Conservation (phyloP, 2,113 vertebrate species). For the Ariopsis seemanni region DNA sequence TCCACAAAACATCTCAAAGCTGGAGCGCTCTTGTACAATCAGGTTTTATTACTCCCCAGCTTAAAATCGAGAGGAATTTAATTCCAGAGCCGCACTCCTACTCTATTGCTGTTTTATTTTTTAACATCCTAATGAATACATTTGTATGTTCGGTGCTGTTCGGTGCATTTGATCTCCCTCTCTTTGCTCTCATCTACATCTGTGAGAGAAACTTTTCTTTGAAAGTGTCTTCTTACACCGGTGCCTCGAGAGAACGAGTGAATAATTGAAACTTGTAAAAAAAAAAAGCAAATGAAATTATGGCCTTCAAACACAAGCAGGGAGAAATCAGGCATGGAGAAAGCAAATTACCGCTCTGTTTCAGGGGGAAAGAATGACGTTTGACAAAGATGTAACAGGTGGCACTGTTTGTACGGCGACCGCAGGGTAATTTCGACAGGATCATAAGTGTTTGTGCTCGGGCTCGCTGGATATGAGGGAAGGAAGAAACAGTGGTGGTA, state of each 20-base stretch:
- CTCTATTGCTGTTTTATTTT: neutral
- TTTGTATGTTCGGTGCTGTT: constrained; percentile 15
- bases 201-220: constrained; percentile 23
- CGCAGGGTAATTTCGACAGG: constrained; percentile 46
- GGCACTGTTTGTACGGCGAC: constrained; percentile 45
- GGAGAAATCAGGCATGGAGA: neutral
- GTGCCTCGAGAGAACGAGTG: constrained; percentile 17
- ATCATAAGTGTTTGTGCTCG: constrained; percentile 48
- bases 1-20: neutral
- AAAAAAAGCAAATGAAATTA: constrained; percentile 7
- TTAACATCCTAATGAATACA: constrained; percentile 17
- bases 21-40: neutral
- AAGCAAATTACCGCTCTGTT: constrained; percentile 27
- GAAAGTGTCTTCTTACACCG: neutral
- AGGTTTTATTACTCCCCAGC: constrained; percentile 14
- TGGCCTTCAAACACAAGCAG: constrained; percentile 22
- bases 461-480: constrained; percentile 33
- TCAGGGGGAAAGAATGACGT: constrained; percentile 36
- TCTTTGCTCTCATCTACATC: constrained; percentile 34
- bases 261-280: constrained; percentile 24
- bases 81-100: neutral
- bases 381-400: constrained; percentile 50
- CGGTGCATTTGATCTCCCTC: constrained; percentile 22
- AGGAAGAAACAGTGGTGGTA: constrained; percentile 17
- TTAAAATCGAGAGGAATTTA: constrained; percentile 16